A percentile compares a stretch with the other conserved stretches of the same genome.
phyloP scores from a whole-genome alignment of 2,888 invertebrate genomes.

The Philaethria dido region DNA sequence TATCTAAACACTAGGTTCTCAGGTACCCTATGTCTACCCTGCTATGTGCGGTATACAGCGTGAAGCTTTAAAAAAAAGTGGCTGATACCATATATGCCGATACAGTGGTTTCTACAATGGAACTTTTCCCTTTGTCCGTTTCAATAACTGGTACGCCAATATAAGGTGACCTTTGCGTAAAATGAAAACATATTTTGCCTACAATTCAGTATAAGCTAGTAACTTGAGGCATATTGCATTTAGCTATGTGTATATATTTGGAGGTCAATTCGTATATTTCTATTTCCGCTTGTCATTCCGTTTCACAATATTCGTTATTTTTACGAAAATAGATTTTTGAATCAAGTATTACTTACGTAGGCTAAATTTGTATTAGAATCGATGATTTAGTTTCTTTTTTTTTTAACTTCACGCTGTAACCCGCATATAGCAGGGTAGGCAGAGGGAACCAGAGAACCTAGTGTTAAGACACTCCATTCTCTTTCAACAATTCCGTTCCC shows the following conservation, averaged over 20 bases:
- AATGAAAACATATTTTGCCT: conserved; percentile 3
- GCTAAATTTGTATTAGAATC: neutral
- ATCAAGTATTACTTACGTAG: neutral
- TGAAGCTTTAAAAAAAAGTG: too few relatives aligned
- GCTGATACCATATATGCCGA: too few relatives aligned
- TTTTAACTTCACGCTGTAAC: too few relatives aligned
- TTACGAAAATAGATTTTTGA: neutral
- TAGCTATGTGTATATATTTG: neutral
- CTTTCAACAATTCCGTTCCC: too few relatives aligned
- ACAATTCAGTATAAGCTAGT: neutral
- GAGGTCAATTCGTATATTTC: conserved; percentile 12
- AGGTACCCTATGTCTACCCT: too few relatives aligned
- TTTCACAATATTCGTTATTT: neutral
- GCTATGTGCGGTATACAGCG: too few relatives aligned
- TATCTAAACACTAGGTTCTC: too few relatives aligned
- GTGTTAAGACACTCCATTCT: too few relatives aligned
- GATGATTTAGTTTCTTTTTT: too few relatives aligned
- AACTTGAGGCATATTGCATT: neutral
- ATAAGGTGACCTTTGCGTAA: neutral
- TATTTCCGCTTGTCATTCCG: conserved; percentile 18
- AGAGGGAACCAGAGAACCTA: too few relatives aligned
- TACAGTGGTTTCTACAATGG: neutral
- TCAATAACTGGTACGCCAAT: neutral
- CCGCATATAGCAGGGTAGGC: too few relatives aligned
- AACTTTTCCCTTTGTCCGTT: conserved; percentile 11